phyloP scores from a whole-genome alignment of 1,140 invertebrate genomes.

The Protaetia brevitarsis region DNA sequence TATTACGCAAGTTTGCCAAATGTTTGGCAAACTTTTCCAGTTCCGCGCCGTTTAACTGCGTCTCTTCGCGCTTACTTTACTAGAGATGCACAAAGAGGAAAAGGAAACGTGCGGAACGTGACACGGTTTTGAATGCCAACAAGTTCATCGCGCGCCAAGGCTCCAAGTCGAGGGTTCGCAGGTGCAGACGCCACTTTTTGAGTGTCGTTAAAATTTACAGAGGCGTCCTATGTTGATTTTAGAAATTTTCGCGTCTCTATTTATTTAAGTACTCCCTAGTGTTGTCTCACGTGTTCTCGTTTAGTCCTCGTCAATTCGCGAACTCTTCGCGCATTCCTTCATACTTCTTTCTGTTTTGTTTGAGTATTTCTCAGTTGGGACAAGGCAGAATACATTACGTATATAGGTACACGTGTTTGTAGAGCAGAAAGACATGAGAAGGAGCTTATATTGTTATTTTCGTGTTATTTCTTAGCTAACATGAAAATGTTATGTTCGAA shows the following conservation, averaged over 20 bases:
- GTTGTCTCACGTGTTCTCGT: constrained; percentile 17
- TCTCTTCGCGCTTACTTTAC: neutral
- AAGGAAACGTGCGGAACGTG: constrained; percentile 12
- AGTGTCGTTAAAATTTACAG: constrained; percentile 14
- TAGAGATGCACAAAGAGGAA: neutral
- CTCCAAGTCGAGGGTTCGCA: neutral
- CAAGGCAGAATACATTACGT: too few species aligned
- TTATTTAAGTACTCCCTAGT: constrained; percentile 15
- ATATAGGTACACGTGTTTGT: too few species aligned
- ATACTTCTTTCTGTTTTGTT: neutral
- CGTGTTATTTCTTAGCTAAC: too few species aligned
- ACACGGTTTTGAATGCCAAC: constrained; percentile 12
- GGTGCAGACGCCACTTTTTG: constrained; percentile 7
- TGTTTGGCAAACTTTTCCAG: neutral
- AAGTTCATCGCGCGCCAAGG: neutral
- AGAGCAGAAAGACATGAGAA: too few species aligned
- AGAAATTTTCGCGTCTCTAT: constrained; percentile 14
- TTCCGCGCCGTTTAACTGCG: neutral
- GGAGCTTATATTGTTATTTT: too few species aligned
- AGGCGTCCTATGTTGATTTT: neutral
- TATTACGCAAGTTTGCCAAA: neutral
- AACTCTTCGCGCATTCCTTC: neutral
- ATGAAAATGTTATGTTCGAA: too few species aligned
- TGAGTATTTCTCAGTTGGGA: neutral
- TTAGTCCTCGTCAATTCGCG: constrained; percentile 8